Evolutionary conservation across 2,888 invertebrate species (phyloP), one percentile per base, ranked within the genome.

Genomic region (Parnassius smintheus): DNA sequence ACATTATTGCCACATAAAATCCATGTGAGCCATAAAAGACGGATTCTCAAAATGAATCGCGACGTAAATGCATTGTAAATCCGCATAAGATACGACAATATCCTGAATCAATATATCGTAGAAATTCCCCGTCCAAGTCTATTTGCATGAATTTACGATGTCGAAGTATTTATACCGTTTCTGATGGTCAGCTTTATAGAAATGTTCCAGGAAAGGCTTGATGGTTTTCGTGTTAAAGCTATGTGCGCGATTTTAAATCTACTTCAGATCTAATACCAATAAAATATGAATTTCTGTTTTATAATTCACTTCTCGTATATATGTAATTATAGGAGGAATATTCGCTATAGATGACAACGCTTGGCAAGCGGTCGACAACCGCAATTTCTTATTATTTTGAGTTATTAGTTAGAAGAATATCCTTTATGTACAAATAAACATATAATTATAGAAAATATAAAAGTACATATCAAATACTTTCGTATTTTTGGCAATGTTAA

Each of bases 131-230:
- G 65, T 67, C 66, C 60, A 66, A 62, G 66, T 71, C 75, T 68
- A 76, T 80, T 75, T 76, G 72, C 75, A 72, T 74, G 66, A 73
- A 75, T 82, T 83, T 83, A 83, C 79, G 82, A 82, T 62, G 60
- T 59, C 64, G 62, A 64, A 52, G 63, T 65, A 66, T 61, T 68
- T 68, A 64, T 62, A 62, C 50, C 58, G 61, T 51, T 51, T 56
- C 25, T 62, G 64, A 64, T 64, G 61, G 51, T 49, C 11, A 45
- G 12, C 9, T 64, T 64, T 64, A 64, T 64, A 53, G 60, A 56
- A 59, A 64, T 49, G 53, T 64, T 64, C 64, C 54, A 18, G 44
- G 64, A 64, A 64, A n/a, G 59, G 55, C 13, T 50, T 55, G 61
- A 62, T 59, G 51, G 44, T 44, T 53, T 57, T 54, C 56, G 51